Conservation (phyloP, 2,797 vertebrate species). For the Parauchenoglanis punctatus region DNA sequence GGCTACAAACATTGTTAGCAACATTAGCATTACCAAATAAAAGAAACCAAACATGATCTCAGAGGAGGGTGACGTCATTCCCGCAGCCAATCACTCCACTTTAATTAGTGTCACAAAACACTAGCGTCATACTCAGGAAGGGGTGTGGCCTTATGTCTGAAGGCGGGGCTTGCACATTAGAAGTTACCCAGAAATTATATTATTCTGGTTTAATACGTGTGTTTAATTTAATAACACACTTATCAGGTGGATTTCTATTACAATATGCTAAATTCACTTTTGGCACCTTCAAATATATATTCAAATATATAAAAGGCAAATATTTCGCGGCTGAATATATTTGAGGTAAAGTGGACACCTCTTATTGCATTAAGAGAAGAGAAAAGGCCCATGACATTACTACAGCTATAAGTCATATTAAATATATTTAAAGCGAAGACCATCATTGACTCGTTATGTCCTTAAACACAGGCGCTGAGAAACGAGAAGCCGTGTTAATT, state of each 20-base stretch:
- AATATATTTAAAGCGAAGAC: conserved; percentile 27
- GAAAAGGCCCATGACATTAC: neutral
- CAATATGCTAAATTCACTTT: neutral
- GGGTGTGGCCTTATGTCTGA: neutral
- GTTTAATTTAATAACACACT: neutral
- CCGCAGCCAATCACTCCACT: neutral
- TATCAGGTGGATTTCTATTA: neutral
- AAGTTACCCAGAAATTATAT: neutral
- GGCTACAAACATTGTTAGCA: neutral
- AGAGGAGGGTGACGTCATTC: too few relatives aligned
- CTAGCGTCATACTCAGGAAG: too few relatives aligned
- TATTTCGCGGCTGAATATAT: neutral
- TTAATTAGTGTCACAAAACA: neutral
- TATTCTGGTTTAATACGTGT: neutral
- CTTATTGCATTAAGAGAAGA: neutral
- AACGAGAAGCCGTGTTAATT: conserved; percentile 17
- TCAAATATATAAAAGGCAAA: neutral
- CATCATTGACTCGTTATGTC: conserved; percentile 2
- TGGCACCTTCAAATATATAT: too few relatives aligned
- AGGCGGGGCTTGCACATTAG: neutral
- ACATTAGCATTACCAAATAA: neutral
- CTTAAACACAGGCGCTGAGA: conserved; percentile 22
- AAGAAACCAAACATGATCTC: neutral
- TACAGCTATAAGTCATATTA: neutral
- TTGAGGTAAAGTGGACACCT: neutral